These are phyloP conservation scores for Carterocephalus palaemon DNA, from an alignment of 2,888 invertebrate species.

Conservation along the genomic window DNA sequence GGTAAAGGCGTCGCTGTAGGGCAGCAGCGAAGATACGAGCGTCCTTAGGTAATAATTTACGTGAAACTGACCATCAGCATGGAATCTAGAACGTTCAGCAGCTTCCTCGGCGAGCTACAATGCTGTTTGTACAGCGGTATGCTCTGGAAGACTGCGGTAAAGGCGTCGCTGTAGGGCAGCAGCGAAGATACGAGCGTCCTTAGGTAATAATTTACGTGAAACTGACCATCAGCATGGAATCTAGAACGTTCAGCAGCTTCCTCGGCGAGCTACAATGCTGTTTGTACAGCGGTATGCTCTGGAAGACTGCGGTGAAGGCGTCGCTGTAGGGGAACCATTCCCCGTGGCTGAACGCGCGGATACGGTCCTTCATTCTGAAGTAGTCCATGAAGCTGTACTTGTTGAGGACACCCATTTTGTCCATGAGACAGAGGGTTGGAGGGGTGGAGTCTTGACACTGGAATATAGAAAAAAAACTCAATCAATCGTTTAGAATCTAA, in stretches of 20 bases:
- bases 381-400: slow-evolving; percentile 65
- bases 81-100: no score
- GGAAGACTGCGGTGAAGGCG: slow-evolving; percentile 45
- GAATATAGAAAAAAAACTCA: slow-evolving; percentile 5
- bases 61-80: no score
- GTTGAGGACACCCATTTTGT: slow-evolving; percentile 59
- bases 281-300: slow-evolving; percentile 47
- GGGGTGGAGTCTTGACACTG: slow-evolving; percentile 57
- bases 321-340: slow-evolving; percentile 42
- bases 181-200: no score
- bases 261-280: slow-evolving; percentile 58
- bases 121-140: no score
- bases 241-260: slow-evolving; percentile 60
- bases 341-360: slow-evolving; percentile 41
- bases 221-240: slow-evolving; percentile 63
- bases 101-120: no score
- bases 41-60: no score
- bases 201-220: background rate
- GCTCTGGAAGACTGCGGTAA: no score
- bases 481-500: no score
- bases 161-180: no score
- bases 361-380: slow-evolving; percentile 59
- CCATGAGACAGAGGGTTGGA: slow-evolving; percentile 52
- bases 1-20: no score
- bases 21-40: no score